Conservation (phyloP, 2,113 vertebrate species). For the Telmatochromis bifrenatus region DNA sequence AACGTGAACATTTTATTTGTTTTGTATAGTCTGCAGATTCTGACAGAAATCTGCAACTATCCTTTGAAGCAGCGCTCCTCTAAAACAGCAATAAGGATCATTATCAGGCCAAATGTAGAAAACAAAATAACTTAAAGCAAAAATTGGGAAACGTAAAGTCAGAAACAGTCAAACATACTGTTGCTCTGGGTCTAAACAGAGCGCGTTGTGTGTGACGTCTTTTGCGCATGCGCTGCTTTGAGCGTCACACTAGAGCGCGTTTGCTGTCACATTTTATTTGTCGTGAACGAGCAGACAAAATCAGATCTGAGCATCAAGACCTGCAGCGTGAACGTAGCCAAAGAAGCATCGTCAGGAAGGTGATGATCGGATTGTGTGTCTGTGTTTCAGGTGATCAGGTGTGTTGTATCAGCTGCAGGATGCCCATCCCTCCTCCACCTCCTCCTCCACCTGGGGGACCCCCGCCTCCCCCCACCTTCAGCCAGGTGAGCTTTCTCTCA, state of each 20-base stretch:
- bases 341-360: not conserved
- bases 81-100: not conserved
- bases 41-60: not conserved
- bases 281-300: not conserved
- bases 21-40: not conserved
- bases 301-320: accelerated
- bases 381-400: slow-evolving; percentile 18
- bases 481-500: slow-evolving; percentile 33
- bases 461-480: slow-evolving; percentile 39
- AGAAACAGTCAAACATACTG: not conserved
- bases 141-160: not conserved
- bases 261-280: not conserved
- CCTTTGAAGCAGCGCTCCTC: accelerated
- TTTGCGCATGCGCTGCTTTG: accelerated
- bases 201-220: accelerated
- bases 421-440: slow-evolving; percentile 47
- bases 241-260: not conserved
- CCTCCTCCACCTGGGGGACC: slow-evolving; percentile 45
- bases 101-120: accelerated
- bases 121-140: not conserved
- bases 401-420: slow-evolving; percentile 21
- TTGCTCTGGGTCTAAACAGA: accelerated
- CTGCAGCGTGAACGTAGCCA: accelerated
- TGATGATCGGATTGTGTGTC: not conserved
- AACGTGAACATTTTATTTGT: not conserved